Evolutionary conservation across 2,888 invertebrate genomes (phyloP).

Genomic region (Drymonia ruficornis): DNA sequence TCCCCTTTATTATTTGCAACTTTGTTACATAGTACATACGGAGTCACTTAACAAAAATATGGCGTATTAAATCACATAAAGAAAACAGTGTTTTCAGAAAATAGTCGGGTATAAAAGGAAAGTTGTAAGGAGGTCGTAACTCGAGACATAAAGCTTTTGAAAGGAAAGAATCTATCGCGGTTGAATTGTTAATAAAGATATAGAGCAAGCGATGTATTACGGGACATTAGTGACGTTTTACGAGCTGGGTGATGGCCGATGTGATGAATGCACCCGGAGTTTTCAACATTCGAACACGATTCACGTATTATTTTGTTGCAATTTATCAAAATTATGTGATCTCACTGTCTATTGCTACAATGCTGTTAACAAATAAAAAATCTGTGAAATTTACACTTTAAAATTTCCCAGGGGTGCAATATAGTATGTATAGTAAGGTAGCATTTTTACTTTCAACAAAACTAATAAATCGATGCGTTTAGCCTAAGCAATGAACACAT

Average conservation of each 20-base stretch:
- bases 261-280: slow-evolving; percentile 72
- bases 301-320: slow-evolving; percentile 46
- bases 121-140: slow-evolving; percentile 79
- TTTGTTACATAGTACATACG: slow-evolving; percentile 63
- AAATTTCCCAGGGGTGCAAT: not conserved
- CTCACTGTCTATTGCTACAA: slow-evolving; percentile 18
- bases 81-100: slow-evolving; percentile 83
- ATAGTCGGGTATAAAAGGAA: slow-evolving; percentile 79
- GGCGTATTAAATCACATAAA: slow-evolving; percentile 80
- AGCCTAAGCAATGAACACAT: too few relatives aligned
- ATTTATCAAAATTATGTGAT: slow-evolving; percentile 56
- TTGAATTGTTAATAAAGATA: slow-evolving; percentile 84
- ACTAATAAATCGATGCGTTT: too few relatives aligned
- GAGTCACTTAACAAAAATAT: slow-evolving; percentile 80
- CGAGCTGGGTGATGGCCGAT: slow-evolving; percentile 62
- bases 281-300: slow-evolving; percentile 23
- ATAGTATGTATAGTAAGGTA: not conserved
- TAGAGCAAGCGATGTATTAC: slow-evolving; percentile 75
- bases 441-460: too few relatives aligned
- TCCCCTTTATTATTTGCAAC: slow-evolving; percentile 74
- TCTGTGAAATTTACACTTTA: not conserved
- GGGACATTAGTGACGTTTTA: slow-evolving; percentile 80
- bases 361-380: slow-evolving; percentile 19
- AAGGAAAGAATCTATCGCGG: slow-evolving; percentile 77
- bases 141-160: slow-evolving; percentile 78